Evolutionary conservation across 2,797 vertebrate genomes (phyloP), one percentile per base, ranked within the genome.

Genomic region (Delichon dasypus): DNA sequence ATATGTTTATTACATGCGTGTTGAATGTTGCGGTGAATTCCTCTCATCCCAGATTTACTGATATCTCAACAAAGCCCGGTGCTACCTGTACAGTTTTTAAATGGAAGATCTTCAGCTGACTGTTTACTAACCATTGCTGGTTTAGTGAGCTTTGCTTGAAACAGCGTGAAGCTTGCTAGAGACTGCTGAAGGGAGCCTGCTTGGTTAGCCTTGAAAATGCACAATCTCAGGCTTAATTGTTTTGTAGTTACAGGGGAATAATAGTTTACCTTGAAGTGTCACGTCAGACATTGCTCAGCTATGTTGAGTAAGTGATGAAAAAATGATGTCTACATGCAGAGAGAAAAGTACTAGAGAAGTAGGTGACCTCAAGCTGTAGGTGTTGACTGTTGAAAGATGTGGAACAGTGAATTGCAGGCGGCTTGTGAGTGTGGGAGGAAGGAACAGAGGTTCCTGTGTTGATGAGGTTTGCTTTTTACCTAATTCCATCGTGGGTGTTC

Each of bases 401-500:
- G 32, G 42, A 85, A 4, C 10, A 38, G 22, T 53, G 29, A 34
- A 3, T 58, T 87, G 60, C 26, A 71, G 48, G 29, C 48, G 60
- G 36, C 23, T 74, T 21, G 2, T 32, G 32, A 13, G 19, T 9
- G 74, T 73, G 61, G 68, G 57, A 57, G 30, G 60, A 64, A 38
- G 36, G 57, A 77, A 22, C 10, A 0, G 27, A 16, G 67, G 72
- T 38, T 38, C 11, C 38, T 11, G 11, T 38, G 27, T 14, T 36
- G 2, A 13, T 9, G 11, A 74, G 16, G 38, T 70, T 76, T 79
- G 40, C 32, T 27, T 84, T 73, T 53, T 50, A 27, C 36, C 23
- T 71, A 9, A 36, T 4, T 3, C 19, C 18, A 0, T 26, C 1
- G 4, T 48, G 57, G 6, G 7, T 38, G n/a, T 66, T 89, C 10